These are phyloP conservation scores for Acanthoscelides obtectus DNA, from an alignment of 2,888 invertebrate genomes.

Conservation along the genomic window DNA sequence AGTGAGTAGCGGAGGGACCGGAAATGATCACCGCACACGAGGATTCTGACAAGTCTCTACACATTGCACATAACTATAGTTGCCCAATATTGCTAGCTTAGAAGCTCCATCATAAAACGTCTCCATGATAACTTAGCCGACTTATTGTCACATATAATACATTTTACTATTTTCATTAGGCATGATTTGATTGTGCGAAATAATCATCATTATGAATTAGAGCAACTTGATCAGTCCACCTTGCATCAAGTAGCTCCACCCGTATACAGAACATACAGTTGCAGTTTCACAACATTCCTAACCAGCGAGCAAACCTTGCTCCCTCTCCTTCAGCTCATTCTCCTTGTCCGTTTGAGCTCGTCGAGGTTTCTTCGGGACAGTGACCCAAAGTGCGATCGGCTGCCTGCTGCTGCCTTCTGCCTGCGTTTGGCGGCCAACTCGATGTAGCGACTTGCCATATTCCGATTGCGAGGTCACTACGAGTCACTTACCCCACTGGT, in stretches of 20 bases:
- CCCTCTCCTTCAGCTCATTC: background rate
- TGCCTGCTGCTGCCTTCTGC: constrained; percentile 6
- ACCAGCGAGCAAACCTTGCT: background rate
- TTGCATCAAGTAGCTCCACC: background rate
- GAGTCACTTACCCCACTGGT: constrained; percentile 62
- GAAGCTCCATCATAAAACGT: too few relatives aligned
- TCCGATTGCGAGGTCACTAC: constrained; percentile 51
- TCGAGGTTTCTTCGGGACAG: constrained; percentile 46
- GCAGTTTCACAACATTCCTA: background rate
- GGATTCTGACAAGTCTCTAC: too few relatives aligned
- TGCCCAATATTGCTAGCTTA: too few relatives aligned
- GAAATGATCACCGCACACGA: too few relatives aligned
- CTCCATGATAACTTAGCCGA: too few relatives aligned
- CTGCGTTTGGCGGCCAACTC: constrained; percentile 6
- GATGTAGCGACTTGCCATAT: constrained; percentile 21
- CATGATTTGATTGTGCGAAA: too few relatives aligned
- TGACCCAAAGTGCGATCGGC: constrained; percentile 37
- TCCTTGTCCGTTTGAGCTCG: background rate
- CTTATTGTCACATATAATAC: too few relatives aligned
- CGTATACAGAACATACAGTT: background rate
- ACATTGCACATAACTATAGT: too few relatives aligned
- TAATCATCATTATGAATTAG: too few relatives aligned
- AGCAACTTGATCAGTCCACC: too few relatives aligned
- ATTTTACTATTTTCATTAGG: too few relatives aligned
- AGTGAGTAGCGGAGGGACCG: too few relatives aligned